Percentiles rank a stretch among this genome's conserved stretches.
Conservation (phyloP, 2,797 vertebrate genomes). For the Spondyliosoma cantharus region DNA sequence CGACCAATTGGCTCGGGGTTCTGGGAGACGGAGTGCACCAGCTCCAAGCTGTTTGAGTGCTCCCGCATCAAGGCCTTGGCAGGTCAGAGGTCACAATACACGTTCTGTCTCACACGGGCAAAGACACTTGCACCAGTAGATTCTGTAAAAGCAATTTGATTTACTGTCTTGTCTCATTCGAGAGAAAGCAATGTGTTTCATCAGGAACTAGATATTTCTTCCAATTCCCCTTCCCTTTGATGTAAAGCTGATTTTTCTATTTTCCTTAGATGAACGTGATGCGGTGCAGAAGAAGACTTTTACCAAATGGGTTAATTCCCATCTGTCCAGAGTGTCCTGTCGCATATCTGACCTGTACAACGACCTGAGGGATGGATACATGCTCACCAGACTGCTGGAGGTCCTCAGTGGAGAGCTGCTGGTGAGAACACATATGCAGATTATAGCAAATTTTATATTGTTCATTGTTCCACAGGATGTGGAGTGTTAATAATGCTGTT, state of each 20-base stretch:
- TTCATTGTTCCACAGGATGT: not conserved
- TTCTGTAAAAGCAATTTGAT: not conserved
- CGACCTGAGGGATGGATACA: conserved; percentile 92
- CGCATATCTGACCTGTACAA: conserved; percentile 92
- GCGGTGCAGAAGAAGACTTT: conserved; percentile 97
- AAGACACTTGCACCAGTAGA: not conserved
- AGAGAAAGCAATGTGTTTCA: not conserved
- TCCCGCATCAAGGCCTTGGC: conserved; percentile 94
- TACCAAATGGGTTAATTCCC: conserved; percentile 96
- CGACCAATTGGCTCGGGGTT: conserved; percentile 86
- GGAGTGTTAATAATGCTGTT: not conserved
- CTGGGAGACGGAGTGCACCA: conserved; percentile 88
- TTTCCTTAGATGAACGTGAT: conserved; percentile 89
- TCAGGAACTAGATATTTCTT: not conserved
- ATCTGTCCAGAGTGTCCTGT: conserved; percentile 90
- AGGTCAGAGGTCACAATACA: conserved; percentile 76
- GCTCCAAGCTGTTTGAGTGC: conserved; percentile 92
- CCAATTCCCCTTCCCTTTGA: not conserved
- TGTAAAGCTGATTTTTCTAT: not conserved
- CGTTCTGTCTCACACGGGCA: not conserved
- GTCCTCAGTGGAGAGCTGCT: conserved; percentile 94
- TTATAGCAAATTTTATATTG: not conserved
- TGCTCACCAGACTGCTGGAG: conserved; percentile 93
- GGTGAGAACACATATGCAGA: conserved; percentile 79
- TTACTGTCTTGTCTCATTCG: not conserved